phyloP scores from a whole-genome alignment of 2,797 vertebrate species.

The Hephaestus fuliginosus region DNA sequence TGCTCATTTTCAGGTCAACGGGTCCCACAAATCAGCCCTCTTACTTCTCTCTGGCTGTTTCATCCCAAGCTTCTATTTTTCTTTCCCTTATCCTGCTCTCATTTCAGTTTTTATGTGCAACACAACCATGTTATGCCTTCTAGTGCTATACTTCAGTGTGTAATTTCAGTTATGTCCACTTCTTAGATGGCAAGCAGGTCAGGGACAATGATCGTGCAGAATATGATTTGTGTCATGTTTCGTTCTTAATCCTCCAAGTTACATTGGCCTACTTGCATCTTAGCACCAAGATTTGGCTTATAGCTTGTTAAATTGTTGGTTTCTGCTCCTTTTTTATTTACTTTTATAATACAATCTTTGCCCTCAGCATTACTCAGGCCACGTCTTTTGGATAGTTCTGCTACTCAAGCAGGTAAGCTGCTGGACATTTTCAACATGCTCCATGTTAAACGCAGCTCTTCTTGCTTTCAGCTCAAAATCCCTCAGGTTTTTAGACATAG shows the following conservation, averaged over 20 bases:
- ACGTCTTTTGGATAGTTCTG: background rate
- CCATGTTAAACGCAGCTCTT: background rate
- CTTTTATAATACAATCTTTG: conserved; percentile 6
- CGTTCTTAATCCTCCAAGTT: conserved; percentile 4
- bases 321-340: background rate
- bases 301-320: conserved; percentile 13
- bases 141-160: background rate
- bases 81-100: conserved; percentile 4
- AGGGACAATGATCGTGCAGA: background rate
- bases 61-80: background rate
- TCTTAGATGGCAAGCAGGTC: conserved; percentile 8
- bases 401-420: background rate
- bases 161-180: background rate
- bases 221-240: background rate
- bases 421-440: conserved; percentile 1
- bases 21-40: conserved; percentile 26
- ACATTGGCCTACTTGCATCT: background rate
- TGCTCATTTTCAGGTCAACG: conserved; percentile 29
- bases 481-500: background rate
- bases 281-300: conserved; percentile 10
- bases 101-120: background rate
- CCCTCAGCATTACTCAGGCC: background rate
- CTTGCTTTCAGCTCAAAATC: background rate
- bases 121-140: too few species aligned
- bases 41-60: conserved; percentile 5